phyloP scores from a whole-genome alignment of 2,888 invertebrate genomes.

The Plusia festucae region DNA sequence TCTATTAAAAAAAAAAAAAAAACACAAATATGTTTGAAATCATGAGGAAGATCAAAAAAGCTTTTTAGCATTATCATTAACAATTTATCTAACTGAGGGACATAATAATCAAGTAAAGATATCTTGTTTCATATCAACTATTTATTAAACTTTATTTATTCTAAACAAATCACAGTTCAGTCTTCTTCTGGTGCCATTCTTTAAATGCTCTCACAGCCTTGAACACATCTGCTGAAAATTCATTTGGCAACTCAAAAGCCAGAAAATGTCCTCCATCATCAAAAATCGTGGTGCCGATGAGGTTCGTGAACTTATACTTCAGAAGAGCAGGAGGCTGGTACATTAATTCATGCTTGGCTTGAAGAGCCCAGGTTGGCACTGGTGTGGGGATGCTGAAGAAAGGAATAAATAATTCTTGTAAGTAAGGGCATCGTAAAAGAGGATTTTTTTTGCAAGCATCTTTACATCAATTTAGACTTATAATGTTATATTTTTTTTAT shows the following conservation, averaged over 20 bases:
- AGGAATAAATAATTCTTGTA: neutral
- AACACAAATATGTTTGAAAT: no score
- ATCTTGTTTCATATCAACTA: neutral
- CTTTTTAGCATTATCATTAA: no score
- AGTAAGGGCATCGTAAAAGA: neutral
- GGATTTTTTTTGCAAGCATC: no score
- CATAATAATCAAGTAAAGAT: no score
- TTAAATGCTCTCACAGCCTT: constrained; percentile 73
- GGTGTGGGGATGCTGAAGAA: constrained; percentile 60
- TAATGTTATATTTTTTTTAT: no score
- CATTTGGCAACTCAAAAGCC: constrained; percentile 93
- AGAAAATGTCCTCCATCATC: constrained; percentile 95
- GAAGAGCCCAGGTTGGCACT: constrained; percentile 92
- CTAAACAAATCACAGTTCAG: constrained; percentile 63
- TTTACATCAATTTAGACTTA: no score
- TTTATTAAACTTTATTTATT: constrained; percentile 34
- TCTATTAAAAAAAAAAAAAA: no score
- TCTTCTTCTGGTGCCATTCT: constrained; percentile 64
- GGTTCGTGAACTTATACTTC: constrained; percentile 89
- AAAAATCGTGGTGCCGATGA: constrained; percentile 90
- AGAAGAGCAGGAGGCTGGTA: constrained; percentile 89
- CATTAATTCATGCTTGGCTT: constrained; percentile 91
- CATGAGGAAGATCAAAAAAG: no score
- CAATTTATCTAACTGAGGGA: no score
- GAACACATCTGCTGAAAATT: constrained; percentile 91